These are phyloP conservation scores for Marcusenius ussheri DNA, from an alignment of 2,113 vertebrate genomes.

Conservation along the genomic window DNA sequence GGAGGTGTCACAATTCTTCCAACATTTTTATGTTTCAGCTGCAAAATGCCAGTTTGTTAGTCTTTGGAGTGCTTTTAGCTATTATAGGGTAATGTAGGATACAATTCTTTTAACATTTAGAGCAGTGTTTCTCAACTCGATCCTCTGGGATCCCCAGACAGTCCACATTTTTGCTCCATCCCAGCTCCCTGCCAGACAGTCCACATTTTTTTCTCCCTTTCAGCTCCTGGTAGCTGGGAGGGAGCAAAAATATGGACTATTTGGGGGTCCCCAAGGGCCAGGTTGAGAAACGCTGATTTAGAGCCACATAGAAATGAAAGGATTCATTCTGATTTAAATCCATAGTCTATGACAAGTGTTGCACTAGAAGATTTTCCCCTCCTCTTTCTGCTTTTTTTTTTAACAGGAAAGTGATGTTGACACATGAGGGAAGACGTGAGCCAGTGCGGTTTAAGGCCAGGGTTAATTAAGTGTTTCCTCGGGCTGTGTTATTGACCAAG, in stretches of 20 bases:
- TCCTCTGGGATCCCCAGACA: background rate
- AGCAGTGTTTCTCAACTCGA: background rate
- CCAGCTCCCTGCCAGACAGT: background rate
- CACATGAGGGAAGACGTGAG: constrained; percentile 66
- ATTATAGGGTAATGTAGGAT: background rate
- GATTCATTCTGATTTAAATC: constrained; percentile 26
- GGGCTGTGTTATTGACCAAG: constrained; percentile 66
- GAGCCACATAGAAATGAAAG: background rate
- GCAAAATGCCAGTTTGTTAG: background rate
- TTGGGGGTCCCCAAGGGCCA: background rate
- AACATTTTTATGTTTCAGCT: background rate
- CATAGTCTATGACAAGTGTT: constrained; percentile 41
- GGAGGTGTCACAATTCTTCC: background rate
- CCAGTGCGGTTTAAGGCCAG: constrained; percentile 60
- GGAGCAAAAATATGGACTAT: background rate
- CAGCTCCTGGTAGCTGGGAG: background rate
- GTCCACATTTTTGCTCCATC: too few relatives aligned
- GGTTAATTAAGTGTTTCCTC: constrained; percentile 69
- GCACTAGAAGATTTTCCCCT: constrained; percentile 50
- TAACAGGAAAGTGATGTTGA: constrained; percentile 57
- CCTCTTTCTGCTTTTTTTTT: constrained; percentile 48
- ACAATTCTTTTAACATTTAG: background rate
- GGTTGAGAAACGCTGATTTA: background rate
- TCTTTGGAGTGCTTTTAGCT: background rate
- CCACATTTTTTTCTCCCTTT: background rate